Evolutionary conservation across 2,797 vertebrate genomes (phyloP).

Genomic region (Odontamblyopus lacepedii): DNA sequence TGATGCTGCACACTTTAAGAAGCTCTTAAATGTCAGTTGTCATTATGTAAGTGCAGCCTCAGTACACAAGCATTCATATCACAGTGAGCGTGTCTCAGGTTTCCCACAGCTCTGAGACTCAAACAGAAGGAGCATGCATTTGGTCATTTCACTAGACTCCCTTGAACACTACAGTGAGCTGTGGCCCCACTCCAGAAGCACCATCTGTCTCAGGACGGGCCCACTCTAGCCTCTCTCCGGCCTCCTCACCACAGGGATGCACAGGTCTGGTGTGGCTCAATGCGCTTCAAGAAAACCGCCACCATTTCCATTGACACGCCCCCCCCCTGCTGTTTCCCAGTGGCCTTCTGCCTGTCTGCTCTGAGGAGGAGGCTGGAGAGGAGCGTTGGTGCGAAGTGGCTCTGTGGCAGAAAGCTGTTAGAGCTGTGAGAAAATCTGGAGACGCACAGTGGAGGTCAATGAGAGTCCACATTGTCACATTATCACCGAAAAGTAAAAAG

Average conservation of each 20-base stretch:
- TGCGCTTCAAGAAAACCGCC: constrained; percentile 64
- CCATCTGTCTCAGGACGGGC: constrained; percentile 75
- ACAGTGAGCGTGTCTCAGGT: constrained; percentile 40
- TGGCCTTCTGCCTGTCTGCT: constrained; percentile 22
- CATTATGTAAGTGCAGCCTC: constrained; percentile 24
- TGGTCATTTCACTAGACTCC: constrained; percentile 64
- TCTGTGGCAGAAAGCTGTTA: constrained; percentile 48
- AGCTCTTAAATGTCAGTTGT: constrained; percentile 16
- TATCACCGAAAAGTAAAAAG: constrained; percentile 36
- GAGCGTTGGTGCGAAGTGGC: constrained; percentile 34
- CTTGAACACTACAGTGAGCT: constrained; percentile 58
- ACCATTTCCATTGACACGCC: constrained; percentile 67
- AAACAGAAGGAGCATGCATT: constrained; percentile 70
- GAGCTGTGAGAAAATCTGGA: constrained; percentile 43
- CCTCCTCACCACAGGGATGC: constrained; percentile 37
- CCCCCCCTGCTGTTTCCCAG: constrained; percentile 24
- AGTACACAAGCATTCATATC: constrained; percentile 20
- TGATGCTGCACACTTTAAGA: constrained; percentile 2
- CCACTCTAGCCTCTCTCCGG: constrained; percentile 41
- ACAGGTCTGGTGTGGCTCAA: constrained; percentile 68
- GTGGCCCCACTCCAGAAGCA: constrained; percentile 73
- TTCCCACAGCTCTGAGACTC: constrained; percentile 44
- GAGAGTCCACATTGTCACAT: constrained; percentile 52
- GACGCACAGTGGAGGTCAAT: constrained; percentile 52
- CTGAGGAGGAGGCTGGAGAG: constrained; percentile 21